These are phyloP conservation scores for Ectropis grisescens DNA, from an alignment of 1,140 invertebrate genomes.

Conservation along the genomic window DNA sequence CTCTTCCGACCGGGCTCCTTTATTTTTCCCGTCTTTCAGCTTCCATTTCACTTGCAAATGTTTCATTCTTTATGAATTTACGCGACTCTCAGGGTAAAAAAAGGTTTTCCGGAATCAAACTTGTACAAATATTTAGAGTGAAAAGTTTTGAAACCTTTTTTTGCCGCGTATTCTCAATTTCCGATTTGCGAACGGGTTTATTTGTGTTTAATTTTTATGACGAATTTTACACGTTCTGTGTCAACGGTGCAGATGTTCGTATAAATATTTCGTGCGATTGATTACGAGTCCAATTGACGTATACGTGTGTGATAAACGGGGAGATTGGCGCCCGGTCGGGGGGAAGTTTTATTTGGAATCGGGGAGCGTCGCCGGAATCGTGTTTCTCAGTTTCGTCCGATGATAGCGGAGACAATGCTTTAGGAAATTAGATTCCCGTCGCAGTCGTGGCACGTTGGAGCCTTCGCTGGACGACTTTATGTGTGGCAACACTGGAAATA, in stretches of 20 bases:
- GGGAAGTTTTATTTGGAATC: background rate
- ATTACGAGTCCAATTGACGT: no score
- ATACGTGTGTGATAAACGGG: no score
- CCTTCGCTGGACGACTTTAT: slow-evolving; percentile 22
- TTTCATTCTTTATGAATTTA: slow-evolving; percentile 45
- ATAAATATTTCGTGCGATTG: no score
- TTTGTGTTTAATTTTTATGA: no score
- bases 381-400: slow-evolving; percentile 7
- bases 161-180: slow-evolving; percentile 9
- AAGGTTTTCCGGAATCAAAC: slow-evolving; percentile 33
- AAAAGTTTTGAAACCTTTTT: slow-evolving; percentile 12
- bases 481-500: slow-evolving; percentile 1
- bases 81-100: slow-evolving; percentile 21
- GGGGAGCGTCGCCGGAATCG: slow-evolving; percentile 1
- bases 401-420: slow-evolving; percentile 34
- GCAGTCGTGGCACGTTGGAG: slow-evolving; percentile 34
- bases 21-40: slow-evolving; percentile 32
- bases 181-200: slow-evolving; percentile 1
- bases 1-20: slow-evolving; percentile 24
- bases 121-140: slow-evolving; percentile 41
- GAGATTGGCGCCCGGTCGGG: no score
- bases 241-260: no score
- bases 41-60: slow-evolving; percentile 54
- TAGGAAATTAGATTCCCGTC: slow-evolving; percentile 33
- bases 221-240: no score